Base-by-base conservation (phyloP, 2,113 vertebrate genomes). In the Notarius quadriscutis region DNA sequence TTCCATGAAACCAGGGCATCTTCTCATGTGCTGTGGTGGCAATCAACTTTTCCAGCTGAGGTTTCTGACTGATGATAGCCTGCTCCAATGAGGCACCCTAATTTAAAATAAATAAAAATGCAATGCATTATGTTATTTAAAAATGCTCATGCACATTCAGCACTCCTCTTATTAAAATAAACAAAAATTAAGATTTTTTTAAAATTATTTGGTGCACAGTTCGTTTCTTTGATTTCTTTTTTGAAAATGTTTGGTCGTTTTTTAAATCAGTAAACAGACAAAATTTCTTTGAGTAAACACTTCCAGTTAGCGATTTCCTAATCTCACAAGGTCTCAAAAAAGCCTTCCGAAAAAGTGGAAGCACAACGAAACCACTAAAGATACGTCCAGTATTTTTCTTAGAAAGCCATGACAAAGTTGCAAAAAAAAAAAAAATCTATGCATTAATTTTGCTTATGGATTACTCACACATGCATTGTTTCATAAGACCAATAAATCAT, bases 1-100 rank as follows among this genome's bases (percentile, higher is more conserved):
- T 91, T 7, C 97, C 97, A 0, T 99, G 98, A 92, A 99, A 99
- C 98, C 98, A 99, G 0, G 97, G 97, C 98, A 99, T 99, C 90
- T 93, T 96, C 84, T 99, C 96, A 50, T 99, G 98, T 48, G 98
- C 98, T 0, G 97, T 99, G 90, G 97, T 98, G 87, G 98, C 96
- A 5, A 99, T 98, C 72, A 97, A 86, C 91, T 99, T 99, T 93
- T 99, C 98, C 91, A 99, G 93, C 85, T 98, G 96, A 51, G 98
- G 98, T 78, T 96, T 97, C 93, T 99, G 98, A 89, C 98, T 99
- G 92, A 99, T 99, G 89, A 99, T 97, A 67, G 98, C 98, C 92
- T 98, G 98, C 67, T 99, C 98, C 83, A 99, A 94, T 69, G 96
- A 97, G 30, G 97, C 93, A 0, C 97, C 98, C 98, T 99, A 89